These are phyloP conservation scores for Chrysolina oricalcia DNA, from an alignment of 2,888 invertebrate genomes.

Conservation along the genomic window DNA sequence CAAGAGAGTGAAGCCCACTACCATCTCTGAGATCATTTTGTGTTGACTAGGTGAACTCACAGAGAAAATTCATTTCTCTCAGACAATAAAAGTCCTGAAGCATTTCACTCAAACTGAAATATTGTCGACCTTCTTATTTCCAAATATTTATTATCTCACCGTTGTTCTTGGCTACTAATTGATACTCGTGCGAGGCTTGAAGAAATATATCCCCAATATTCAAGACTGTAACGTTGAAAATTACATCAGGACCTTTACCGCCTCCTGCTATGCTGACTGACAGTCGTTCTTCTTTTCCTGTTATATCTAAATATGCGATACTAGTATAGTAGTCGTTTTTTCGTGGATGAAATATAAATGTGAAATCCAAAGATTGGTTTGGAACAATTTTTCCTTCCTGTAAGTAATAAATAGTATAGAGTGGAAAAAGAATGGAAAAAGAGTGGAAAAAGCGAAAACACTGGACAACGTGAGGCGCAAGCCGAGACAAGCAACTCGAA, in stretches of 20 bases:
- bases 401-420: too few relatives aligned
- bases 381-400: constrained; percentile 78
- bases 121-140: too few relatives aligned
- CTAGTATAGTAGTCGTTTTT: constrained; percentile 73
- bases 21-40: too few relatives aligned
- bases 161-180: constrained; percentile 76
- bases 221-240: constrained; percentile 75
- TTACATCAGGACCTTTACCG: constrained; percentile 76
- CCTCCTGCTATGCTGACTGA: constrained; percentile 74
- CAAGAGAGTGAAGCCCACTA: too few relatives aligned
- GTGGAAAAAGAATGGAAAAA: too few relatives aligned
- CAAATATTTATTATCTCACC: constrained; percentile 65
- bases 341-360: constrained; percentile 75
- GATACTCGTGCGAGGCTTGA: constrained; percentile 76
- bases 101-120: too few relatives aligned
- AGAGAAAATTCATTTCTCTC: too few relatives aligned
- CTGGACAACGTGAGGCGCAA: too few relatives aligned
- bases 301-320: constrained; percentile 76
- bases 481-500: neutral
- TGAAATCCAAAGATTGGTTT: constrained; percentile 73
- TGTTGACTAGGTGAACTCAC: too few relatives aligned
- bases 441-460: too few relatives aligned
- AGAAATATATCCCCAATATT: constrained; percentile 76
- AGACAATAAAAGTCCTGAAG: too few relatives aligned
- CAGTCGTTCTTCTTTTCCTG: constrained; percentile 74